Base-by-base conservation (phyloP, 2,888 invertebrate species). In the Tribolium freemani region DNA sequence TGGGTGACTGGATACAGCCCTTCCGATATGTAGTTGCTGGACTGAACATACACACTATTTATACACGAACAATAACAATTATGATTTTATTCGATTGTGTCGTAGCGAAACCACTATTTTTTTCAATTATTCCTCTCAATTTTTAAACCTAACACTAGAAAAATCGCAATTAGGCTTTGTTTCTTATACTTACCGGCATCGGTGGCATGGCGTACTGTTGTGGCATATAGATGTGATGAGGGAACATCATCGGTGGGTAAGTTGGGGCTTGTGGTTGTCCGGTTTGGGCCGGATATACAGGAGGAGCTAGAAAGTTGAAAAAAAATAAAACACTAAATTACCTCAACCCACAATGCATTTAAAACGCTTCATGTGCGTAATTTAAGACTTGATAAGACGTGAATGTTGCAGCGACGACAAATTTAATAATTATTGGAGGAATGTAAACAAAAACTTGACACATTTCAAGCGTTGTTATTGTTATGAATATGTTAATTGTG, bases 1-100 rank as follows among this genome's bases (percentile, higher is more conserved):
- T 88, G 88, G 87, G 88, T 87, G 83, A 88, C 88, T 82, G 88
- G 89, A 85, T 88, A 89, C 87, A 89, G 88, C 85, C 88, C 88
- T 85, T 86, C 86, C 83, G 86, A 85, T 83, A 86, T 84, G 85
- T 86, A 86, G 84, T 86, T 86, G 85, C 85, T 86, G 84, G 86
- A 86, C 86, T 86, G 82, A 76, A 80, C 76, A 80, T 73, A 77
- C 61, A 74, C 74, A 72, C 71, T 73, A 58, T 69, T 69, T 73
- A 73, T 69, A 69, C 64, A 69, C 64, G 69, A 66, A 69, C 58
- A 64, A 53, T 50, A 53, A 73, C 58, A 66, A 66, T 57, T 69
- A 64, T 57, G 57, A 63, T 69, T 71, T 67, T 71, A 67, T 70
- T 67, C 50, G 26, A 57, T 70, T 69, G 50, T 48, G 26, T 69